Conservation (phyloP, 1,140 invertebrate genomes). For the Apis florea region DNA sequence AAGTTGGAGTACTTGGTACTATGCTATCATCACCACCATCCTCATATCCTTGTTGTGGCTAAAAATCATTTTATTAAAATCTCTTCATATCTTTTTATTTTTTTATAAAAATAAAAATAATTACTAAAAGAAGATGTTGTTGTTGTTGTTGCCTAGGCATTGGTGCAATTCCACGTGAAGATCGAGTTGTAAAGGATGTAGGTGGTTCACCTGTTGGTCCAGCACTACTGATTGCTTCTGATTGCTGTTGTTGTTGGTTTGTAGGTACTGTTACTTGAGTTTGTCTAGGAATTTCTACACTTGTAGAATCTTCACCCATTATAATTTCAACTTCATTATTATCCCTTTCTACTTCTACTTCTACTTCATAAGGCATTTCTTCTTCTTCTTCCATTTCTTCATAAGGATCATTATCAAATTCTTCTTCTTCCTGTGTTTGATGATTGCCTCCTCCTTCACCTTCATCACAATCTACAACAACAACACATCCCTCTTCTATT, state of each 20-base stretch:
- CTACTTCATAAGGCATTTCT: constrained; percentile 80
- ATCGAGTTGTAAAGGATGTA: constrained; percentile 76
- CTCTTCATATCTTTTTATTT: background rate
- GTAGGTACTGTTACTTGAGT: constrained; percentile 65
- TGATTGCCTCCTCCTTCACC: constrained; percentile 81
- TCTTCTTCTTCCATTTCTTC: constrained; percentile 82
- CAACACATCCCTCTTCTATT: constrained; percentile 87
- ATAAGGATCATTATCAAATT: constrained; percentile 81
- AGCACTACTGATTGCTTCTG: constrained; percentile 82
- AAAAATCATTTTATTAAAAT: constrained; percentile 54
- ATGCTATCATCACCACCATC: constrained; percentile 93
- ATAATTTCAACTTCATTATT: constrained; percentile 86
- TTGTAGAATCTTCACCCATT: constrained; percentile 82
- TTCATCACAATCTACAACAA: constrained; percentile 84
- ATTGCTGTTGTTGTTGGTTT: constrained; percentile 76
- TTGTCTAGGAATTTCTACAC: constrained; percentile 82
- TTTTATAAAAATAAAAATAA: constrained; percentile 29
- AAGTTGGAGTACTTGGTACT: constrained; percentile 93
- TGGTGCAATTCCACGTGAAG: constrained; percentile 75
- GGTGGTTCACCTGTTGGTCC: constrained; percentile 79
- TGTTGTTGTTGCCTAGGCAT: constrained; percentile 77
- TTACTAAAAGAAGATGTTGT: constrained; percentile 77
- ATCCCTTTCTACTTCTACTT: constrained; percentile 78
- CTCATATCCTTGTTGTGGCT: constrained; percentile 81
- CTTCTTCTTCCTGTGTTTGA: constrained; percentile 82